Evolutionary conservation across 2,113 vertebrate species (phyloP).

Genomic region (Acrocephalus kingi): DNA sequence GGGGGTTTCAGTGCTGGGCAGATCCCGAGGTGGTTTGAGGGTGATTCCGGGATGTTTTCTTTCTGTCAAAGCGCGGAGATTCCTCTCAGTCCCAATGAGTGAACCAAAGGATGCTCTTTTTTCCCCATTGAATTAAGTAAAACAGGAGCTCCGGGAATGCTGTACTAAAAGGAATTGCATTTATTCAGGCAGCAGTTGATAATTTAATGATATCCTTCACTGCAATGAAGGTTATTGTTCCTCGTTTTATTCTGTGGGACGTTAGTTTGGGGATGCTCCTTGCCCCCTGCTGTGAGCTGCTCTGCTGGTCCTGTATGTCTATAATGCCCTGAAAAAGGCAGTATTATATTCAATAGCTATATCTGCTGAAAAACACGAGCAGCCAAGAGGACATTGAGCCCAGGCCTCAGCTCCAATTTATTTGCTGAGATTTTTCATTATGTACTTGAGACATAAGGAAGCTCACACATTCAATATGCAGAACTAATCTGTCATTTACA

Average conservation of each 20-base stretch:
- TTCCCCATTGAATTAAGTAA: not conserved
- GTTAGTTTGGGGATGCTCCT: not conserved
- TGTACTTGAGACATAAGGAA: not conserved
- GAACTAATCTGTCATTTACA: not conserved
- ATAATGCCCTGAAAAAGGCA: not conserved
- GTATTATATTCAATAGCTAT: not conserved
- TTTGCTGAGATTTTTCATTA: not conserved
- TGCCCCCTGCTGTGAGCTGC: not conserved
- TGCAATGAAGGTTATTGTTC: fast-evolving
- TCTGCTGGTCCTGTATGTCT: not conserved
- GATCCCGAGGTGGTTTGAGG: not conserved
- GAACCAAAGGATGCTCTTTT: not conserved
- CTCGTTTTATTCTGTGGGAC: fast-evolving
- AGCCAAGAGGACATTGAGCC: fast-evolving
- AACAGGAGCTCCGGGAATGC: not conserved
- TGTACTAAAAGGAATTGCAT: fast-evolving
- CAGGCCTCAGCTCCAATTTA: not conserved
- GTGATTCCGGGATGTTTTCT: fast-evolving
- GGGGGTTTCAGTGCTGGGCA: fast-evolving
- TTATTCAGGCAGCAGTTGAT: not conserved
- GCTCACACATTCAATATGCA: not conserved
- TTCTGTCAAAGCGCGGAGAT: fast-evolving
- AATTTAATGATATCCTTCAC: not conserved
- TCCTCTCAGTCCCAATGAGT: fast-evolving
- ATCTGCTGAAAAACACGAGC: not conserved